A percentile compares a stretch with the other conserved stretches of the same genome.
Conservation (phyloP, 2,888 invertebrate species). For the Epinotia ramella region DNA sequence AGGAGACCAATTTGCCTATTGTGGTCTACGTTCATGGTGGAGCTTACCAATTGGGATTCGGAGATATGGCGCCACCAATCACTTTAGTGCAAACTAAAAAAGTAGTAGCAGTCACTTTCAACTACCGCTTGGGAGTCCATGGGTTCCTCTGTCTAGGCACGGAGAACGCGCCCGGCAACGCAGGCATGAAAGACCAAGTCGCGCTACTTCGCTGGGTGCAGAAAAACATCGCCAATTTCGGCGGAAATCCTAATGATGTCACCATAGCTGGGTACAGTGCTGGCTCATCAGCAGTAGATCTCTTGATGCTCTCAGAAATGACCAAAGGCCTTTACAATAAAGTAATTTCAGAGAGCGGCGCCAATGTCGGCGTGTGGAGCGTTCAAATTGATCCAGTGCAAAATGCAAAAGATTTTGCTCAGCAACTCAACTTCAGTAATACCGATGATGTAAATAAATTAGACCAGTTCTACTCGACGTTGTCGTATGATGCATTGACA, state of each 20-base stretch:
- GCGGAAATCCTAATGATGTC: constrained; percentile 47
- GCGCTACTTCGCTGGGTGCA: constrained; percentile 46
- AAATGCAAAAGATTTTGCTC: no score
- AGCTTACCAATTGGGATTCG: constrained; percentile 26
- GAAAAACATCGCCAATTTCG: constrained; percentile 46
- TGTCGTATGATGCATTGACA: constrained; percentile 4
- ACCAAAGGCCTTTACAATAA: not conserved
- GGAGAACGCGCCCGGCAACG: constrained; percentile 47
- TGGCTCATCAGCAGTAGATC: no score
- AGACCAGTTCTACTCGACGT: constrained; percentile 22
- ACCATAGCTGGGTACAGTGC: constrained; percentile 45
- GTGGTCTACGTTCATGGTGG: constrained; percentile 43
- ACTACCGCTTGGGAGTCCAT: constrained; percentile 45
- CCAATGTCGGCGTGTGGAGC: no score
- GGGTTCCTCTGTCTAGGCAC: constrained; percentile 48
- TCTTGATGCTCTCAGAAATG: constrained; percentile 29
- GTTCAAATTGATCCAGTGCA: no score
- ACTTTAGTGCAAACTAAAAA: constrained; percentile 39
- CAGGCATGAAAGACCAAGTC: constrained; percentile 49
- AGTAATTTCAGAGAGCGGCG: no score
- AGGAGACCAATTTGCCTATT: constrained; percentile 43
- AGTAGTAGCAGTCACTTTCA: constrained; percentile 45
- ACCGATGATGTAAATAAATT: constrained; percentile 18
- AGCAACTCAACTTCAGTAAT: not conserved
- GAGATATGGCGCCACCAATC: constrained; percentile 14